Evolutionary conservation across 1,140 invertebrate species (phyloP).

Genomic region (Antheraea mylitta): DNA sequence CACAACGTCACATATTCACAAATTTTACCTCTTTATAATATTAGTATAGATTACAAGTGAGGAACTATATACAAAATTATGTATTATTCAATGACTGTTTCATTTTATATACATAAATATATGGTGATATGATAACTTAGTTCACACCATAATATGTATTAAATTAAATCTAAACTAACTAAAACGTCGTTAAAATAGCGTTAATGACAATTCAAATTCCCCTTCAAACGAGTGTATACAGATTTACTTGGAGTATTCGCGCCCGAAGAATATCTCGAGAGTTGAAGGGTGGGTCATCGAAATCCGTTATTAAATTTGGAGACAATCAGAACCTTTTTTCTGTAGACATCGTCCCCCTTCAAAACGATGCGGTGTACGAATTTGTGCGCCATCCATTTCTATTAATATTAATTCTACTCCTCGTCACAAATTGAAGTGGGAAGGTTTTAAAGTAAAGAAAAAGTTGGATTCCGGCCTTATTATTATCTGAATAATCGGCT

Average conservation of each 20-base stretch:
- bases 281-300: slow-evolving; percentile 32
- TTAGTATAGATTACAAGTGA: too few species aligned
- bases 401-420: slow-evolving; percentile 10
- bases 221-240: not conserved
- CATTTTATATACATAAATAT: too few species aligned
- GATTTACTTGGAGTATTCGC: not conserved
- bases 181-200: not conserved
- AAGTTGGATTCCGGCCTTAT: not conserved
- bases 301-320: slow-evolving; percentile 61
- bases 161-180: not conserved
- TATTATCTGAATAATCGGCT: not conserved
- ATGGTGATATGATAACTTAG: too few species aligned
- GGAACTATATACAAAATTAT: too few species aligned
- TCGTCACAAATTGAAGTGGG: not conserved
- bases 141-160: too few species aligned
- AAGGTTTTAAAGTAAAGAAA: not conserved
- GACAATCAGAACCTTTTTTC: slow-evolving; percentile 37
- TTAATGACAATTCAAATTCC: not conserved
- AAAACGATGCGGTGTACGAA: not conserved
- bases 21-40: too few species aligned
- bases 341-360: slow-evolving; percentile 6
- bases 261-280: not conserved
- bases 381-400: slow-evolving; percentile 1
- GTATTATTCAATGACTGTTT: too few species aligned
- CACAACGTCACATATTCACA: too few species aligned